phyloP scores from a whole-genome alignment of 2,113 vertebrate species.

The Daboia siamensis region DNA sequence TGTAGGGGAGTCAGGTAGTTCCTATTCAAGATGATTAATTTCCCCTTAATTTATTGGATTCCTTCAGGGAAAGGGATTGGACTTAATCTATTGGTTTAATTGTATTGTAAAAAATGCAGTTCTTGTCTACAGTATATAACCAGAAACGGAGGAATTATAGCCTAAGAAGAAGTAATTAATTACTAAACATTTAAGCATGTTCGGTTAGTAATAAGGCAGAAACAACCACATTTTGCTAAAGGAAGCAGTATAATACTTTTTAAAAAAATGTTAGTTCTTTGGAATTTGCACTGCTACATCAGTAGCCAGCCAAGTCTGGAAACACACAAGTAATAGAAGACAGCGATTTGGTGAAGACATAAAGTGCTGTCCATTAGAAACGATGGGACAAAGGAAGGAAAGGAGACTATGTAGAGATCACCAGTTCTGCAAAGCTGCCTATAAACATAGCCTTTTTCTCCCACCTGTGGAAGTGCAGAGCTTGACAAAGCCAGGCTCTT shows the following conservation, averaged over 20 bases:
- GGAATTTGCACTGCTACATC: neutral
- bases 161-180: neutral
- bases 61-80: too few relatives aligned
- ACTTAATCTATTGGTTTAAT: neutral
- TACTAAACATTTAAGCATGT: neutral
- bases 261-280: neutral
- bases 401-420: neutral
- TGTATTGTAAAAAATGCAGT: neutral
- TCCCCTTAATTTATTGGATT: neutral
- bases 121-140: neutral
- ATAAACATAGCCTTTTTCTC: neutral
- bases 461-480: neutral
- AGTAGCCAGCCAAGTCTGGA: neutral
- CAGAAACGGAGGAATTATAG: neutral
- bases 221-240: neutral
- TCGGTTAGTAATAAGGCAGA: neutral
- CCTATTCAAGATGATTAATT: neutral
- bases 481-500: neutral
- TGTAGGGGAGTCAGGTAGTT: neutral
- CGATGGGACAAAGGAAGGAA: neutral
- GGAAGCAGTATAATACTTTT: neutral
- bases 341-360: neutral
- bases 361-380: neutral
- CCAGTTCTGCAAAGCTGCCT: neutral
- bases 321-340: neutral